phyloP scores from a whole-genome alignment of 2,797 vertebrate species.

The Premnoplex brunnescens region DNA sequence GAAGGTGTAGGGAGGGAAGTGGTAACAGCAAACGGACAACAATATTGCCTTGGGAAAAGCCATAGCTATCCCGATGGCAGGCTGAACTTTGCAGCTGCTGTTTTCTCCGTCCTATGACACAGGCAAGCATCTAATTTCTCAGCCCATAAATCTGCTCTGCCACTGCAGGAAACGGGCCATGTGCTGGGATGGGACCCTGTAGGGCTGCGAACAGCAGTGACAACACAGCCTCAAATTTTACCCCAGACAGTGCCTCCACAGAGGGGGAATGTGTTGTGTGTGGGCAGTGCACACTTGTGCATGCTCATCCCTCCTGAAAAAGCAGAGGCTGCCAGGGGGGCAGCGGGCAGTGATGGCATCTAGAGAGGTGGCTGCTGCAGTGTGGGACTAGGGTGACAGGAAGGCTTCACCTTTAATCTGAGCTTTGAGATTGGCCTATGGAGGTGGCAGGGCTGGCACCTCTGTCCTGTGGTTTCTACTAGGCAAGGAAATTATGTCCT shows the following conservation, averaged over 20 bases:
- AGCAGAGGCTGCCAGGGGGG: background rate
- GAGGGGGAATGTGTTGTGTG: no score
- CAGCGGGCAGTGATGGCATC: accelerated
- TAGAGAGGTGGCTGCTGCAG: background rate
- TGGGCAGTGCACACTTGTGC: background rate
- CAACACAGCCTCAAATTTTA: background rate
- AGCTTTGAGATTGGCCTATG: background rate
- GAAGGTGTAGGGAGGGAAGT: background rate
- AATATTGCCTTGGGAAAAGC: background rate
- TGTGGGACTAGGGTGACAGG: accelerated
- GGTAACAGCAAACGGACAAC: background rate
- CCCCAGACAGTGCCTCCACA: accelerated
- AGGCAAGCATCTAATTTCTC: background rate
- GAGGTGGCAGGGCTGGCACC: background rate
- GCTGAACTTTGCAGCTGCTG: background rate
- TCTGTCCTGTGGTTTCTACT: background rate
- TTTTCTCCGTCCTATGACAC: background rate
- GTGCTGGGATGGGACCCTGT: background rate
- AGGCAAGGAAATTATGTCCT: background rate
- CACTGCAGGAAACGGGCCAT: background rate
- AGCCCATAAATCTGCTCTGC: background rate
- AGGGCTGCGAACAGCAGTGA: background rate
- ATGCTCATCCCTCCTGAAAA: background rate
- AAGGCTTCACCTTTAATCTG: background rate
- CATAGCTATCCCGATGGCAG: background rate